phyloP scores from a whole-genome alignment of 1,140 invertebrate species.

The Bradysia coprophila region DNA sequence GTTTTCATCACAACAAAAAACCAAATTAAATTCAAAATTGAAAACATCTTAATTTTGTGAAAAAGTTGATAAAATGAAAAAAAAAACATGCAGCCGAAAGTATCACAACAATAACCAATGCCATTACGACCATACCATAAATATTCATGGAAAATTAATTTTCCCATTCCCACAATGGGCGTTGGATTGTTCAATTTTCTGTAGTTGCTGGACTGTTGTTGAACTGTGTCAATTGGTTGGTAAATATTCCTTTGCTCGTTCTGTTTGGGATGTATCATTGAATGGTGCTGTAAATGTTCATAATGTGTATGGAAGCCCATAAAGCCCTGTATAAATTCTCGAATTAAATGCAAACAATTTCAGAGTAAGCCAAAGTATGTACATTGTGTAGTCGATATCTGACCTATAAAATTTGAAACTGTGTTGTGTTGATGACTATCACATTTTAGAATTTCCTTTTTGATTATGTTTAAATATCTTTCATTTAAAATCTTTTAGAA shows the following conservation, averaged over 20 bases:
- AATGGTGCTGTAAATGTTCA: slow-evolving; percentile 35
- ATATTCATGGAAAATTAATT: background rate
- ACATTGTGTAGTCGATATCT: slow-evolving; percentile 90
- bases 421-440: slow-evolving; percentile 1
- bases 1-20: no score
- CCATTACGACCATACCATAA: no score
- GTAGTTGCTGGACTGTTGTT: slow-evolving; percentile 83
- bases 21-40: background rate
- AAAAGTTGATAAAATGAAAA: background rate
- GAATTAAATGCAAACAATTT: slow-evolving; percentile 79
- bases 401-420: slow-evolving; percentile 32
- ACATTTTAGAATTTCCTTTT: no score
- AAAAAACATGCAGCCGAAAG: no score
- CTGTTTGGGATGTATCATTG: slow-evolving; percentile 17
- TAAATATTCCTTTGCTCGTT: slow-evolving; percentile 63
- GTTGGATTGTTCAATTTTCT: slow-evolving; percentile 36
- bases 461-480: no score
- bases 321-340: slow-evolving; percentile 84
- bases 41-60: background rate
- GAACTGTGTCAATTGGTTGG: slow-evolving; percentile 76
- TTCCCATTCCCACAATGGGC: background rate
- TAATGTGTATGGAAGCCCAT: slow-evolving; percentile 49
- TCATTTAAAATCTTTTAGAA: no score
- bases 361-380: no score
- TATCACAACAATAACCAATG: no score